Evolutionary conservation across 64 coral and sea anemone genomes (phyloP).

Genomic region (Pachyseris speciosa): DNA sequence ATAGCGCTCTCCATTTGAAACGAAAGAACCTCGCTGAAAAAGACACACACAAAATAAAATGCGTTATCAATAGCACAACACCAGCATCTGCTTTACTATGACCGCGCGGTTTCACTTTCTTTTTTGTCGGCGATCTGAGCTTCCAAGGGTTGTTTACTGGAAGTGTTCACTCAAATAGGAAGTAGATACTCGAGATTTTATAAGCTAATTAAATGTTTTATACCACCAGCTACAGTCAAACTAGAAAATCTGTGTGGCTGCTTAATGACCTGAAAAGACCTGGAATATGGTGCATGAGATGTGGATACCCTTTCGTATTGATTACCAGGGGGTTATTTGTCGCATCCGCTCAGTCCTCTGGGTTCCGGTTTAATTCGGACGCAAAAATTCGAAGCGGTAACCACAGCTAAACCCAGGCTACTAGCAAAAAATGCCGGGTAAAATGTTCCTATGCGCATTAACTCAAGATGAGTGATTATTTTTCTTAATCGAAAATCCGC

Average conservation of each 20-base stretch:
- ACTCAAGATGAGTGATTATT: neutral
- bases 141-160: neutral
- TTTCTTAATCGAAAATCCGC: neutral
- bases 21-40: constrained; percentile 74
- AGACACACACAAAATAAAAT: neutral
- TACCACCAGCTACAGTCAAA: neutral
- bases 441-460: neutral
- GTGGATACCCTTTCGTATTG: constrained; percentile 22
- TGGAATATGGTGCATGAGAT: neutral
- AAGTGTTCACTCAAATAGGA: neutral
- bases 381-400: constrained; percentile 20
- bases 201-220: constrained; percentile 20
- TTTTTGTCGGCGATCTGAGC: neutral
- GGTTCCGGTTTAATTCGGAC: constrained; percentile 63
- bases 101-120: neutral
- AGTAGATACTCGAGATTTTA: constrained; percentile 4
- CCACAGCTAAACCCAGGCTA: neutral
- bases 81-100: neutral
- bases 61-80: neutral
- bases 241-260: too few species aligned
- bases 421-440: neutral
- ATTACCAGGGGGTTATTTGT: constrained; percentile 82
- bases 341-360: constrained; percentile 25
- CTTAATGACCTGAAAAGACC: neutral
- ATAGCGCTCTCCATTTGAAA: constrained; percentile 69